A percentile compares a stretch with the other conserved stretches of the same genome.
phyloP scores from a whole-genome alignment of 2,797 vertebrate species.

The Heliangelus exortis region DNA sequence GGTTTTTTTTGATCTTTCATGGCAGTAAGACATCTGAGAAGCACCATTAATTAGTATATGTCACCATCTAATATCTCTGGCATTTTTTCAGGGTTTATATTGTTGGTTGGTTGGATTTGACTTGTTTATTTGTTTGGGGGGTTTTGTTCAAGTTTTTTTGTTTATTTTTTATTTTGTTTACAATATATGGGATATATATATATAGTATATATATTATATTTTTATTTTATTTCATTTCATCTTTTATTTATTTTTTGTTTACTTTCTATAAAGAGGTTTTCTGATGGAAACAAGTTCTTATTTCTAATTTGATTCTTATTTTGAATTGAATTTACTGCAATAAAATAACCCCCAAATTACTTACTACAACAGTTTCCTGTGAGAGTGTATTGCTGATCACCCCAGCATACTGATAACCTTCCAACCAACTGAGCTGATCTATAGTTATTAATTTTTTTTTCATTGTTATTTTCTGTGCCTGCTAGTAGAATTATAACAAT shows the following conservation, averaged over 20 bases:
- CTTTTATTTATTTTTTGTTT: no score
- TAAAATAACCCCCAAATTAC: background rate
- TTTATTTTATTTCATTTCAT: no score
- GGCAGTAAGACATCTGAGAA: background rate
- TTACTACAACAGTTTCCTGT: background rate
- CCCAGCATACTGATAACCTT: background rate
- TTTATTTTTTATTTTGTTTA: no score
- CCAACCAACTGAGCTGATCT: background rate
- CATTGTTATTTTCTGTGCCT: background rate
- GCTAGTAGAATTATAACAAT: background rate
- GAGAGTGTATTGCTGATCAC: background rate
- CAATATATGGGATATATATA: no score
- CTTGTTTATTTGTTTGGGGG: background rate
- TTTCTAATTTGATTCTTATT: background rate
- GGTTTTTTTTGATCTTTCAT: background rate
- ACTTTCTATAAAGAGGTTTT: background rate
- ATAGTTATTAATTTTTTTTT: background rate
- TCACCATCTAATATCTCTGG: background rate
- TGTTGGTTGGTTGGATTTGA: no score
- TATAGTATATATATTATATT: no score
- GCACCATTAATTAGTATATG: background rate
- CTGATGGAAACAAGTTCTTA: background rate
- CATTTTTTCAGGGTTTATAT: no score
- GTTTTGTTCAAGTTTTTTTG: no score
- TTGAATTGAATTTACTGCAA: background rate